These are phyloP conservation scores for Gallinago undulata DNA, from an alignment of 2,113 vertebrate genomes.

Conservation along the genomic window DNA sequence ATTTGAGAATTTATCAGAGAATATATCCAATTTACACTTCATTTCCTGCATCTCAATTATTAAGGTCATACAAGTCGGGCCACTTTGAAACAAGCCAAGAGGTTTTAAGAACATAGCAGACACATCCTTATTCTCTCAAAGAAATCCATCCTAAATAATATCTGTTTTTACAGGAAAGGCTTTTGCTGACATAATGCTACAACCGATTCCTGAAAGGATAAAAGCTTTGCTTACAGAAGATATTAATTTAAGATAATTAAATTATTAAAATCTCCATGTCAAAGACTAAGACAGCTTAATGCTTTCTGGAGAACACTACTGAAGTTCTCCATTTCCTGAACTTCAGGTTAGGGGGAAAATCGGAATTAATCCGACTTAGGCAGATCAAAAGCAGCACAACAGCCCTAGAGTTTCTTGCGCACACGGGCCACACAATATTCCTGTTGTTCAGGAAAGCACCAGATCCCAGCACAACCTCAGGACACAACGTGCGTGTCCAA, in stretches of 20 bases:
- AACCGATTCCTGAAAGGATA: slow-evolving; percentile 3
- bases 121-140: neutral
- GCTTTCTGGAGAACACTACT: neutral
- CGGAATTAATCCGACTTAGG: neutral
- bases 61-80: neutral
- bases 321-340: slow-evolving; percentile 43
- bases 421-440: neutral
- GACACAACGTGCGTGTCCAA: neutral
- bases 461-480: neutral
- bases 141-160: neutral
- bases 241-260: slow-evolving; percentile 52
- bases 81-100: neutral
- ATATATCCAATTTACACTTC: neutral
- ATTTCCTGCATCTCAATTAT: neutral
- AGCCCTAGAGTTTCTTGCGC: neutral
- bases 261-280: slow-evolving; percentile 36
- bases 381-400: neutral
- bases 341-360: slow-evolving; percentile 41
- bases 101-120: neutral
- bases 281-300: slow-evolving; percentile 24
- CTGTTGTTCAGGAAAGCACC: neutral
- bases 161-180: neutral
- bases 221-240: slow-evolving; percentile 30
- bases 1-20: neutral
- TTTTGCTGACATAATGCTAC: neutral